A percentile compares a stretch with the other conserved stretches of the same genome.
Conservation (phyloP, 2,888 invertebrate species). For the Barypeithes pellucidus region DNA sequence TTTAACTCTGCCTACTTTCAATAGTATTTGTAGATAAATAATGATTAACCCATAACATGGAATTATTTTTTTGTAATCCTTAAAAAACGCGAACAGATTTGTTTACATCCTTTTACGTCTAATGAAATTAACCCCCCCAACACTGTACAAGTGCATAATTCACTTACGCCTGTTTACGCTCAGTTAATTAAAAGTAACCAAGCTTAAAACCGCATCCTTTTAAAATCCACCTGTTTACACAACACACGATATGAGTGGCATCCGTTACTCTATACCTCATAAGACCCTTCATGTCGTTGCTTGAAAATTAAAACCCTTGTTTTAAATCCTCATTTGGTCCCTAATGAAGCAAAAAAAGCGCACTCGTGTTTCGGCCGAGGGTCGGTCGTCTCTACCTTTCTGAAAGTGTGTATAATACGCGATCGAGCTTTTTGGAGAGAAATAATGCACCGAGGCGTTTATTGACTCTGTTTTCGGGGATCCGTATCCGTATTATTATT, state of each 20-base stretch:
- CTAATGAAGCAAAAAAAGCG: conserved; percentile 24
- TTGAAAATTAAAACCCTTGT: conserved; percentile 27
- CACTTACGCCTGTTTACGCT: neutral
- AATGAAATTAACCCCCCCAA: conserved; percentile 12
- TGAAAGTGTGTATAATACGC: no score
- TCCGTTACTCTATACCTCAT: conserved; percentile 16
- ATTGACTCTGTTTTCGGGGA: no score
- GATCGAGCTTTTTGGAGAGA: no score
- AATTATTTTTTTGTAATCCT: no score
- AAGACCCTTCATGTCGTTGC: conserved; percentile 13
- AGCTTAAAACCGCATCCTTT: conserved; percentile 16
- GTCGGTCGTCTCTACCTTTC: neutral
- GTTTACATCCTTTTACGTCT: conserved; percentile 6
- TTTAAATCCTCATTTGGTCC: conserved; percentile 9
- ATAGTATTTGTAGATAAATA: no score
- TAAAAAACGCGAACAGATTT: no score
- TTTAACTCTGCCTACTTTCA: no score
- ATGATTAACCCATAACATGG: no score
- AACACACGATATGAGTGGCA: neutral
- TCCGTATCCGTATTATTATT: no score
- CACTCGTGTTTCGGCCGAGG: conserved; percentile 9
- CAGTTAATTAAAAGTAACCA: conserved; percentile 18
- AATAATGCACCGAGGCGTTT: no score
- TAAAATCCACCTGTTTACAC: conserved; percentile 22
- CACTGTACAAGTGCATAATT: conserved; percentile 3